Evolutionary conservation across 2,888 invertebrate species (phyloP), one percentile per base, ranked within the genome.

Genomic region (Drosophila bunnanda): DNA sequence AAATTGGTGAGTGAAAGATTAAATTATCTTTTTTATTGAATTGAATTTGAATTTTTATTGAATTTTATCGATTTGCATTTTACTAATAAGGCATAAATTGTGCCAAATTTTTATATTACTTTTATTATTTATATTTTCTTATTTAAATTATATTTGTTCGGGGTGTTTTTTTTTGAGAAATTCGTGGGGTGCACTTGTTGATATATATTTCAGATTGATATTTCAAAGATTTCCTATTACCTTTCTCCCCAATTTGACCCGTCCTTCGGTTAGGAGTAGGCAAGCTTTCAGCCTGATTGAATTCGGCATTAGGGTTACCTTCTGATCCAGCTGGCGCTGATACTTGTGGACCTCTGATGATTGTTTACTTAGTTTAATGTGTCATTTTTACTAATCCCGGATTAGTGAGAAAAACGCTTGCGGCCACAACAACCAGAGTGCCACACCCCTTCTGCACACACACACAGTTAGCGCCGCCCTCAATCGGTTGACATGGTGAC

Each of bases 331-430:
- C 39, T n/a, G 50, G 15, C 34, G 13, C 7, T 20, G 22, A 48
- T 48, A 39, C 32, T 12, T 8, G 8, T 17, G 46, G 25, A 20
- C 62, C 41, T 25, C n/a, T 30, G 13, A 38, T 55, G 55, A 55
- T 64, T 77, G 82, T 78, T 80, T 79, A 76, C 75, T 68, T 70
- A 70, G 79, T 75, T 79, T 56, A 82, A 82, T 83, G 78, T 76
- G 76, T 65, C 76, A 78, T 76, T 75, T 79, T 74, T 75, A 69
- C 73, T 80, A 82, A 82, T 79, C 80, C 73, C 38, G 76, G 80
- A 80, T 80, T 75, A 79, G 79, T 78, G 68, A 50, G 67, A 77
- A 30, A 82, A 70, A 75, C 69, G 75, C 78, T 76, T 80, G 82
- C 66, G 80, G 78, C 66, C 70, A 75, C 68, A 72, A 56, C 53